Evolutionary conservation across 2,113 vertebrate genomes (phyloP).

Genomic region (Macquaria australasica): DNA sequence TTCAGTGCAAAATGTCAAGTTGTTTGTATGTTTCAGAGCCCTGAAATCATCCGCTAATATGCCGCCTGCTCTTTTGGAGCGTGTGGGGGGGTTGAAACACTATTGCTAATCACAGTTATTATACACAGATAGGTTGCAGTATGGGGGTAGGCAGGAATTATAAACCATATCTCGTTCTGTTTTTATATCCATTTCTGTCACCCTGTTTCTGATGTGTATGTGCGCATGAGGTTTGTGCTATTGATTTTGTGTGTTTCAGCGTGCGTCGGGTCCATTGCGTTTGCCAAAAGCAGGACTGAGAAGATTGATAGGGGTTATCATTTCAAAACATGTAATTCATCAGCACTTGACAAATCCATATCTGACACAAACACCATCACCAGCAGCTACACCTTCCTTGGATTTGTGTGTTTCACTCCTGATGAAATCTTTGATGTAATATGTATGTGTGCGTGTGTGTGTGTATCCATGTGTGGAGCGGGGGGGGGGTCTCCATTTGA

Average conservation of each 20-base stretch:
- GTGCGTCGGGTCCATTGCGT: conserved; percentile 26
- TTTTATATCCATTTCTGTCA: conserved; percentile 46
- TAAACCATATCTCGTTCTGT: conserved; percentile 41
- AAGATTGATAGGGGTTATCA: conserved; percentile 74
- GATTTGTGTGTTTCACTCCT: conserved; percentile 61
- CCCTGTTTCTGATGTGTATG: conserved; percentile 23
- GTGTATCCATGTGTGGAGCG: conserved; percentile 44
- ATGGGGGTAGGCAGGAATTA: conserved; percentile 26
- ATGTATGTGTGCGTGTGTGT: conserved; percentile 19
- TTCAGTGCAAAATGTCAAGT: conserved; percentile 71
- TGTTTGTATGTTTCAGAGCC: conserved; percentile 64
- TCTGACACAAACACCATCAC: conserved; percentile 65
- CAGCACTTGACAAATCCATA: conserved; percentile 79
- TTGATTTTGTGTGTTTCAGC: conserved; percentile 52
- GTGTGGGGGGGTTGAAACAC: not conserved
- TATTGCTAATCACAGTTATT: conserved; percentile 57
- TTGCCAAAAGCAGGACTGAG: conserved; percentile 52
- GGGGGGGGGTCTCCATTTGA: conserved; percentile 52
- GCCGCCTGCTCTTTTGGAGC: conserved; percentile 26
- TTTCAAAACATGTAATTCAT: conserved; percentile 77
- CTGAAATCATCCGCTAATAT: conserved; percentile 53
- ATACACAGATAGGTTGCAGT: conserved; percentile 21
- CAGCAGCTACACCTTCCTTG: conserved; percentile 40
- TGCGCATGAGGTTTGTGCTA: conserved; percentile 33
- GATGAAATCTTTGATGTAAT: conserved; percentile 70